Conservation (phyloP, 1,140 invertebrate genomes). For the Sminthurinus signatus region DNA sequence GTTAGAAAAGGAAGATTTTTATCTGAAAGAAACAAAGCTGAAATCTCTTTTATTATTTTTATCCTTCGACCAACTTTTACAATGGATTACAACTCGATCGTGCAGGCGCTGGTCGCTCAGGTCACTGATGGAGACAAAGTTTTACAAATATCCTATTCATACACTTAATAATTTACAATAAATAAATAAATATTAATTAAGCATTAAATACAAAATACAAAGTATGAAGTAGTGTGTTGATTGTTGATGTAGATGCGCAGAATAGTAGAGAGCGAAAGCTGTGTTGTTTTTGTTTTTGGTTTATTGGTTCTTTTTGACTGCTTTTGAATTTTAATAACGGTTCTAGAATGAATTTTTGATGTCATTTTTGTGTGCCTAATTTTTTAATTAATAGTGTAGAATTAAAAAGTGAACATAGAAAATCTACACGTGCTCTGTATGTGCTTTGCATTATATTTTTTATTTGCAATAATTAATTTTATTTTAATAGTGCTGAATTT, state of each 20-base stretch:
- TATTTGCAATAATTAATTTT: neutral
- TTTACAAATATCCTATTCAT: constrained; percentile 50
- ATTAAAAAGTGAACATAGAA: too few relatives aligned
- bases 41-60: too few relatives aligned
- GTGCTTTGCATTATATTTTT: neutral
- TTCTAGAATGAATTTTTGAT: too few relatives aligned
- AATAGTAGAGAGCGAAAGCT: neutral
- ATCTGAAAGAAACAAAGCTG: too few relatives aligned
- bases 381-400: too few relatives aligned
- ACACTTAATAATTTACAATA: constrained; percentile 13
- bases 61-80: too few relatives aligned
- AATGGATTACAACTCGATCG: constrained; percentile 46
- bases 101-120: constrained; percentile 60
- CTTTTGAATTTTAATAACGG: neutral
- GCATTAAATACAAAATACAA: neutral
- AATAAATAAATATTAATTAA: too few relatives aligned
- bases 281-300: neutral
- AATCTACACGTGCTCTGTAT: neutral
- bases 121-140: constrained; percentile 57
- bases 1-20: too few relatives aligned
- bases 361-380: too few relatives aligned
- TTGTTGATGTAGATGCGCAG: neutral
- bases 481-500: neutral
- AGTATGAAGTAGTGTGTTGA: neutral
- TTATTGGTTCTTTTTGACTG: neutral